These are phyloP conservation scores for Exephanes ischioxanthus DNA, from an alignment of 2,888 invertebrate species.

Conservation along the genomic window DNA sequence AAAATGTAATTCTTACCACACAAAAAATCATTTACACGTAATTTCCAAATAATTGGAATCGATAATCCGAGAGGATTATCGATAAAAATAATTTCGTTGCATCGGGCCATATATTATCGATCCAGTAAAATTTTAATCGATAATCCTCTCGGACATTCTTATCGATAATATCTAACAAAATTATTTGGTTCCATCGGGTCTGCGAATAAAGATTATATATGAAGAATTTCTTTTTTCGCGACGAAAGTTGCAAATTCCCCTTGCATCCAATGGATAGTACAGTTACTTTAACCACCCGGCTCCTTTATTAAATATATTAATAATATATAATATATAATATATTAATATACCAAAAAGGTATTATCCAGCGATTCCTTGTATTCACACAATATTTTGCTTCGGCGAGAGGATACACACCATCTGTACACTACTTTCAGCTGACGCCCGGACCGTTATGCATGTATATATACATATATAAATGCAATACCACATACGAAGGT, in stretches of 20 bases:
- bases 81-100: too few species aligned
- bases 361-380: not conserved
- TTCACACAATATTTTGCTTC: slow-evolving; percentile 8
- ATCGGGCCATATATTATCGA: too few species aligned
- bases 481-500: not conserved
- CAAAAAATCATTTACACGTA: not conserved
- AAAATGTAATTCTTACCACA: not conserved
- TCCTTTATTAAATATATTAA: not conserved
- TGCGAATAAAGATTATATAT: too few species aligned
- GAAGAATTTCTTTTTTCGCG: too few species aligned
- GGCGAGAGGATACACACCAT: not conserved
- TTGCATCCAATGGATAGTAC: not conserved
- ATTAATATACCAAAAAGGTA: too few species aligned
- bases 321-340: too few species aligned
- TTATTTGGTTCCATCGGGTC: too few species aligned
- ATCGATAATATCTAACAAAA: too few species aligned
- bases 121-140: too few species aligned
- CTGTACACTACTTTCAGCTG: slow-evolving; percentile 3
- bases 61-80: not conserved
- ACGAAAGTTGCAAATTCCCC: not conserved
- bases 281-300: not conserved
- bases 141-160: too few species aligned
- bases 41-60: not conserved
- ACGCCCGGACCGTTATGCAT: not conserved
- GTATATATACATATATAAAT: not conserved